Percentiles rank a stretch among this genome's conserved stretches.
phyloP scores from a whole-genome alignment of 2,797 vertebrate genomes.

The Huso huso region DNA sequence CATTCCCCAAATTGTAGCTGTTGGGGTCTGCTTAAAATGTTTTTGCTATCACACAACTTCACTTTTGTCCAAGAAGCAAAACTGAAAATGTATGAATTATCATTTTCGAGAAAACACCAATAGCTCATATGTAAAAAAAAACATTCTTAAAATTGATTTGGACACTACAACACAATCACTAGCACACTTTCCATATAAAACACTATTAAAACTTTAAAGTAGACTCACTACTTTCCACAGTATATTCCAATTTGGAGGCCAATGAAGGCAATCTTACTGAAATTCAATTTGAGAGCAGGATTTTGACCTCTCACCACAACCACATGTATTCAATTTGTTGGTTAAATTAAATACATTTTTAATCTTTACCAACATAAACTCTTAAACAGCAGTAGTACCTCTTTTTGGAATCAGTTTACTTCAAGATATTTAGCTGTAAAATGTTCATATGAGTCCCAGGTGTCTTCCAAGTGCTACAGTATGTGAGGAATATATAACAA shows the following conservation, averaged over 20 bases:
- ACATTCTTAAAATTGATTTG: no score
- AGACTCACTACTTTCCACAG: constrained; percentile 8
- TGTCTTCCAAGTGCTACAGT: no score
- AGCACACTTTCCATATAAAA: neutral
- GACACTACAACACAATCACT: no score
- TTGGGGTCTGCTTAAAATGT: no score
- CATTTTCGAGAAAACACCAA: no score
- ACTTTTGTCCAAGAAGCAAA: no score
- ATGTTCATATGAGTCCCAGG: neutral
- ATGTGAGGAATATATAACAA: no score
- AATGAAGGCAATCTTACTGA: constrained; percentile 6
- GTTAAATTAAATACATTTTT: constrained; percentile 1
- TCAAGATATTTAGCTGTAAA: constrained; percentile 6
- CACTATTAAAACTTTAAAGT: neutral
- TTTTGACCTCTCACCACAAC: constrained; percentile 14
- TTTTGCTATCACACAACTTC: no score
- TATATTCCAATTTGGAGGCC: constrained; percentile 13
- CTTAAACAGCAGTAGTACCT: constrained; percentile 7
- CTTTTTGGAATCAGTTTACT: constrained; percentile 3
- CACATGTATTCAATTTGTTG: constrained; percentile 17
- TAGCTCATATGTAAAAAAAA: no score
- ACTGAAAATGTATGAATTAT: no score
- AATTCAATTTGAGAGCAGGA: constrained; percentile 1
- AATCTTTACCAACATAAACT: constrained; percentile 12
- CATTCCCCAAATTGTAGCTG: no score